Conservation (phyloP, 2,888 invertebrate genomes). For the Mesorhabditis belari region DNA sequence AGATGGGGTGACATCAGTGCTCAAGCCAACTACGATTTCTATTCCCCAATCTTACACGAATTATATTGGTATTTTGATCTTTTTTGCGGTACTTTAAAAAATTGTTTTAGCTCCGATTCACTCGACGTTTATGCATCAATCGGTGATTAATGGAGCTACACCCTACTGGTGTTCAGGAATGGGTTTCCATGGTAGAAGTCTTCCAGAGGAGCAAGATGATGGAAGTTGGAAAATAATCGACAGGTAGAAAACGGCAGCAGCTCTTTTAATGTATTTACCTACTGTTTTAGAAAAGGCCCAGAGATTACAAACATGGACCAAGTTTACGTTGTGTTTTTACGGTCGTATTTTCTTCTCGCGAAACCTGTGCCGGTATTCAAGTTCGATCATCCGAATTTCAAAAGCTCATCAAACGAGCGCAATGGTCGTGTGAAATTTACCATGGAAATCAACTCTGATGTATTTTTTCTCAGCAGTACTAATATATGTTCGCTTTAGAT, state of each 20-base stretch:
- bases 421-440: conserved; percentile 10
- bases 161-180: neutral
- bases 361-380: conserved; percentile 64
- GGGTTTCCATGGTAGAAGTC: conserved; percentile 55
- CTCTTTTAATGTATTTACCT: too few species aligned
- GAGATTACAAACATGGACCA: conserved; percentile 62
- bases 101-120: neutral
- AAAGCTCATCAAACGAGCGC: conserved; percentile 16
- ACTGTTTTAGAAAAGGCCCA: conserved; percentile 4
- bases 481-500: conserved; percentile 37
- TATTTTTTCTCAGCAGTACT: conserved; percentile 1
- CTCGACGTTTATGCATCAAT: neutral
- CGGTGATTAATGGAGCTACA: neutral
- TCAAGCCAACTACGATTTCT: conserved; percentile 52
- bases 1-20: conserved; percentile 57
- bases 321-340: conserved; percentile 84
- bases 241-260: too few species aligned
- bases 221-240: neutral
- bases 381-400: conserved; percentile 81
- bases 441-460: conserved; percentile 18
- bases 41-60: conserved; percentile 45
- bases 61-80: conserved; percentile 18
- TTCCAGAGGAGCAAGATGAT: neutral
- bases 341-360: conserved; percentile 67
- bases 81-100: neutral